Evolutionary conservation across 1,140 invertebrate species (phyloP).

Genomic region (Trichonephila clavipes): DNA sequence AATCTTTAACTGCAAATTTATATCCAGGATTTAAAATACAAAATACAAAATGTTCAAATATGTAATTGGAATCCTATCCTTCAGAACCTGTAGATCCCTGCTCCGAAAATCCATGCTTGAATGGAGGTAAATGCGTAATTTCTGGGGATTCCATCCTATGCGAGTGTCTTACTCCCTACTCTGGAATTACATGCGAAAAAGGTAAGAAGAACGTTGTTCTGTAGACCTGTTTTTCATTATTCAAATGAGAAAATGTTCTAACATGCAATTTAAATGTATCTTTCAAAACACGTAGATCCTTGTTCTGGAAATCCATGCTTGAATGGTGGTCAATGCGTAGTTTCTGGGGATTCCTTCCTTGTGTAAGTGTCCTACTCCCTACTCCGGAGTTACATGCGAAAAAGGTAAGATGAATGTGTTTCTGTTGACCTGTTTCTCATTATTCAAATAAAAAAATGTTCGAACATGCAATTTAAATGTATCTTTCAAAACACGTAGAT

Average conservation of each 20-base stretch:
- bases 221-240: neutral
- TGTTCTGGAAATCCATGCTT: neutral
- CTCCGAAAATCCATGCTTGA: neutral
- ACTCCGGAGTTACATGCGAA: no score
- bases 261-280: no score
- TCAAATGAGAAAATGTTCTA: neutral
- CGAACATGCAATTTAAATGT: no score
- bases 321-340: neutral
- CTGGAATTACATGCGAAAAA: neutral
- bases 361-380: no score
- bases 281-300: neutral
- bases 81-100: neutral
- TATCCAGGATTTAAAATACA: neutral
- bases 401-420: no score
- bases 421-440: neutral
- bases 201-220: neutral
- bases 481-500: neutral
- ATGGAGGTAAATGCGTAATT: neutral
- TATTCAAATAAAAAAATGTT: neutral
- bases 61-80: neutral
- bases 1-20: no score
- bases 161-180: neutral
- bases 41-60: no score
- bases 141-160: neutral
- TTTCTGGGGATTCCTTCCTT: no score